Percentiles rank a stretch among this genome's conserved stretches.
Evolutionary conservation across 2,797 vertebrate genomes (phyloP).

Genomic region (Petrocephalus sullivani): DNA sequence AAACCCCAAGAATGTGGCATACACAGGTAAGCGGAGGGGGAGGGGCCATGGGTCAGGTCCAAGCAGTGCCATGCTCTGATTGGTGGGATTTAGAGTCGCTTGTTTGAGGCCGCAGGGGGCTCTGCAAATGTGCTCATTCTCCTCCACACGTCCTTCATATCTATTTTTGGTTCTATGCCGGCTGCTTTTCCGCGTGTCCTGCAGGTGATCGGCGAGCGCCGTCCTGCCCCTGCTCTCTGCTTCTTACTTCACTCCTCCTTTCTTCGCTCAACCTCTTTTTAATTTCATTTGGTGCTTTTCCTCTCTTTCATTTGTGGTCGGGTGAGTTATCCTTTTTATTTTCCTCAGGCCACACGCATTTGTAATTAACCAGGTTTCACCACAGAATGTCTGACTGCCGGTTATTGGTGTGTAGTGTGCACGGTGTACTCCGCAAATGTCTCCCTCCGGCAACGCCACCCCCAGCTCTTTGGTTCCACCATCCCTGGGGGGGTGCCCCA

Average conservation of each 20-base stretch:
- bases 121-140: neutral
- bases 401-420: neutral
- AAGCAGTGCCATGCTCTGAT: neutral
- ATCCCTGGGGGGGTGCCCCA: neutral
- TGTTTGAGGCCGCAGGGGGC: neutral
- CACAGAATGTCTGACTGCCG: neutral
- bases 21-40: conserved; percentile 71
- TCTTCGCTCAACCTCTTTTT: neutral
- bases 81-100: neutral
- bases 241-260: neutral
- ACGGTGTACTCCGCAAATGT: neutral
- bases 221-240: neutral
- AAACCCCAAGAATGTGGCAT: conserved; percentile 97
- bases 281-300: neutral
- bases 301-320: neutral
- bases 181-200: neutral
- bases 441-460: neutral
- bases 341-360: neutral
- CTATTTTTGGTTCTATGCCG: neutral
- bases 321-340: neutral
- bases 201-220: neutral
- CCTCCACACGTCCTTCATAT: neutral
- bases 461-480: neutral
- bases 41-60: neutral
- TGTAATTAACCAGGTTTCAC: neutral